Evolutionary conservation across 2,797 vertebrate genomes (phyloP), one percentile per base, ranked within the genome.

Genomic region (Acipenser transmontanus): DNA sequence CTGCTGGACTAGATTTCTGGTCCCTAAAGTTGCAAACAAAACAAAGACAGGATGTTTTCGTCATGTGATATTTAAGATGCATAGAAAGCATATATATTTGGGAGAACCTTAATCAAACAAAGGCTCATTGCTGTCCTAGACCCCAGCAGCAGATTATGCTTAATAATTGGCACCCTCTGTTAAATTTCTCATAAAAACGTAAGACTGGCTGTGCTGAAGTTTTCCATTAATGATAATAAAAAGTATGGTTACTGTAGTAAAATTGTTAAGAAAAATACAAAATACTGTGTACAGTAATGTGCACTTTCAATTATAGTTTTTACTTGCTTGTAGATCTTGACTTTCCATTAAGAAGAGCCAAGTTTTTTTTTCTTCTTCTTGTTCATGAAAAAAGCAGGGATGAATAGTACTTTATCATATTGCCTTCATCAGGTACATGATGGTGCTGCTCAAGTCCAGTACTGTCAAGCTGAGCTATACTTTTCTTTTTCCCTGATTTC

Each of bases 351-450:
- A 0, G 76, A 74, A 72, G 68, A 68, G 76, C 78, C 81, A 84
- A 84, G 73, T 77, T 70, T 76, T 68, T 68, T 59, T 69, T 80
- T 72, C 71, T 76, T 72, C 71, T 81, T 62, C 62, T 56, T 72
- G 75, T 66, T 74, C 77, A 78, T 80, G 85, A 79, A 85, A 86
- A 85, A 87, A 83, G 87, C 78, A 86, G 85, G 88, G 79, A 79
- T 80, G 81, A 85, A 87, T 86, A 85, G 86, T 85, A 78, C 73
- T 72, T 78, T 77, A 79, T 78, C 79, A 78, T 82, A 83, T 88
- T 81, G 11, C 12, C 54, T 57, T n/a, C 81, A 78, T 87, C 84
- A 83, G 83, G 83, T 85, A 80, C 80, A 74, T 80, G 77, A 88
- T 82, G 84, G 85, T 87, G 80, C 69, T 74, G 72, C 70, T 72